These are phyloP conservation scores for Amyelois transitella DNA, from an alignment of 1,140 invertebrate genomes.

Conservation along the genomic window DNA sequence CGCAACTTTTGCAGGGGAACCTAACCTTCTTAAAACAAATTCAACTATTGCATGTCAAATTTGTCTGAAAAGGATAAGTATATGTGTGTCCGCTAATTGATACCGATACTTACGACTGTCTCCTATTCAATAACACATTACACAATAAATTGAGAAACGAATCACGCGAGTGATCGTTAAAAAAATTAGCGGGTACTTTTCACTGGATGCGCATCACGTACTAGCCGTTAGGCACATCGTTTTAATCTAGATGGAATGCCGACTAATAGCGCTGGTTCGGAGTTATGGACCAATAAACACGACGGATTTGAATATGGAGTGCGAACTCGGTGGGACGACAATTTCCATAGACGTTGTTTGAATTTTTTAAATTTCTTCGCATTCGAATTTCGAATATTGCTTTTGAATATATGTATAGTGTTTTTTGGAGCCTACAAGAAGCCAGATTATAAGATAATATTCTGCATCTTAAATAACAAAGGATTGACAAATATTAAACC, in stretches of 20 bases:
- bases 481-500: no score
- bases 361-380: background rate
- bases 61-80: no score
- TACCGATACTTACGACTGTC: conserved; percentile 1
- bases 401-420: no score
- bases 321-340: conserved; percentile 4
- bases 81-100: conserved; percentile 11
- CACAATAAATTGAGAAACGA: conserved; percentile 28
- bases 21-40: no score
- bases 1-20: no score
- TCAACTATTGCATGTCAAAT: no score
- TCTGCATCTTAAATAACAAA: no score
- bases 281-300: conserved; percentile 58
- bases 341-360: background rate
- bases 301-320: conserved; percentile 44
- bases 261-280: conserved; percentile 28
- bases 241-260: conserved; percentile 55
- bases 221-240: conserved; percentile 19
- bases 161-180: conserved; percentile 20
- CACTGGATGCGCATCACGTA: conserved; percentile 38
- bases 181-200: conserved; percentile 36
- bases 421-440: no score
- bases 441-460: no score
- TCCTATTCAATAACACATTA: background rate
- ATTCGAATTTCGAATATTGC: no score